phyloP scores from a whole-genome alignment of 92 coral and sea anemone genomes.

The Nematostella vectensis region DNA sequence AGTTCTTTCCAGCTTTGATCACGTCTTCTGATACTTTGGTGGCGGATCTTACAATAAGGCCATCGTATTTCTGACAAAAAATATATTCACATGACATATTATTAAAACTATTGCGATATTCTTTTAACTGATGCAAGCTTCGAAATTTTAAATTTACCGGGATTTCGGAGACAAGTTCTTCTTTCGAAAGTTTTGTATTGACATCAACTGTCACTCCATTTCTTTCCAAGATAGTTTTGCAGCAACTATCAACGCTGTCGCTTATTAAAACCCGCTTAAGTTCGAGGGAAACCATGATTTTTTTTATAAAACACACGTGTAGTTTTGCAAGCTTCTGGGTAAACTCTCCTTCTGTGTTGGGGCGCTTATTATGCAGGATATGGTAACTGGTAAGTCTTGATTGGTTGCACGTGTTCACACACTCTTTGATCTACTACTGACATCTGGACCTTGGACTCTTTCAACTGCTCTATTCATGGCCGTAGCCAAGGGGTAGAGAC shows the following conservation, averaged over 20 bases:
- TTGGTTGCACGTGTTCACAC: too few species aligned
- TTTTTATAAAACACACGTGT: too few species aligned
- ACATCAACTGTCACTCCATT: slow-evolving; percentile 72
- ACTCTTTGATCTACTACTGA: too few species aligned
- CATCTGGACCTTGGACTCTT: too few species aligned
- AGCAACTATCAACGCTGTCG: slow-evolving; percentile 81
- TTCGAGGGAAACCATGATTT: slow-evolving; percentile 72
- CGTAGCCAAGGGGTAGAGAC: too few species aligned
- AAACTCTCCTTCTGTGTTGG: too few species aligned
- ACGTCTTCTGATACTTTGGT: slow-evolving; percentile 92
- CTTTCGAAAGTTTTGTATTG: slow-evolving; percentile 83
- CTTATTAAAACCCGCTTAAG: slow-evolving; percentile 87
- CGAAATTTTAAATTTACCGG: slow-evolving; percentile 35
- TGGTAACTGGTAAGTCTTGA: too few species aligned
- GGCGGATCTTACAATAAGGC: slow-evolving; percentile 90
- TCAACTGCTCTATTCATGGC: too few species aligned
- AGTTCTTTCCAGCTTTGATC: slow-evolving; percentile 75
- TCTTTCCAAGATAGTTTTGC: slow-evolving; percentile 69
- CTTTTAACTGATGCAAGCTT: too few species aligned
- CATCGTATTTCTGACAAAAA: slow-evolving; percentile 72
- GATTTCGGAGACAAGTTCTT: slow-evolving; percentile 74
- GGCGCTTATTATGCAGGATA: too few species aligned
- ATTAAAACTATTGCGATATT: too few species aligned
- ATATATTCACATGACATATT: background rate
- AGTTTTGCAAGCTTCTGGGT: too few species aligned